phyloP scores from a whole-genome alignment of 2,113 vertebrate genomes.

The Tyrannus savana region DNA sequence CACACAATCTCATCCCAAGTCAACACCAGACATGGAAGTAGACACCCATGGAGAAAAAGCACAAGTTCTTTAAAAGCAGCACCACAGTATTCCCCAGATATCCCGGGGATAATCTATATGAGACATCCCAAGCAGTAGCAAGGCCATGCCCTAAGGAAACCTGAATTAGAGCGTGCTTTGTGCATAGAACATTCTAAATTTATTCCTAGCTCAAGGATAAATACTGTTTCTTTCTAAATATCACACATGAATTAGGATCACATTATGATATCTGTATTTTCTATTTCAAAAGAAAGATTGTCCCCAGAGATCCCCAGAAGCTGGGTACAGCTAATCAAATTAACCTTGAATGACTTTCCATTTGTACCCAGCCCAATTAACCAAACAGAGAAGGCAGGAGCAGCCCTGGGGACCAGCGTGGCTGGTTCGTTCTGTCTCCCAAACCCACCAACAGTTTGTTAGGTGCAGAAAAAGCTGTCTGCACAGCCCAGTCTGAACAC shows the following conservation, averaged over 20 bases:
- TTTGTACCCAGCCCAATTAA: neutral
- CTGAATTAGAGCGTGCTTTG: neutral
- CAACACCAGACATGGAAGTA: neutral
- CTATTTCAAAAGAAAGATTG: neutral
- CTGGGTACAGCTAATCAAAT: neutral
- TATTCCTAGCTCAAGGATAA: neutral
- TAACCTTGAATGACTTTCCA: neutral
- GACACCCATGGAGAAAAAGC: neutral
- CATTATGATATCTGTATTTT: neutral
- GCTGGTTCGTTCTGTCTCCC: neutral
- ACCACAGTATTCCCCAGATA: neutral
- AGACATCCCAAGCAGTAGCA: neutral
- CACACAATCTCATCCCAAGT: neutral
- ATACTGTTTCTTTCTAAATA: neutral
- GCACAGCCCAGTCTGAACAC: neutral
- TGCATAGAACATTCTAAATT: neutral
- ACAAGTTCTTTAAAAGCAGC: neutral
- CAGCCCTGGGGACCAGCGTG: neutral
- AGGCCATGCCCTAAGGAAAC: neutral
- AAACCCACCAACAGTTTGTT: neutral
- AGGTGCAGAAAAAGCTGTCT: neutral
- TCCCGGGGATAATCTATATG: neutral
- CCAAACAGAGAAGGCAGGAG: neutral
- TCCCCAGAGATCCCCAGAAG: neutral
- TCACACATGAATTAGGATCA: neutral